Evolutionary conservation across 2,797 vertebrate genomes (phyloP).

Genomic region (Sphaeramia orbicularis): DNA sequence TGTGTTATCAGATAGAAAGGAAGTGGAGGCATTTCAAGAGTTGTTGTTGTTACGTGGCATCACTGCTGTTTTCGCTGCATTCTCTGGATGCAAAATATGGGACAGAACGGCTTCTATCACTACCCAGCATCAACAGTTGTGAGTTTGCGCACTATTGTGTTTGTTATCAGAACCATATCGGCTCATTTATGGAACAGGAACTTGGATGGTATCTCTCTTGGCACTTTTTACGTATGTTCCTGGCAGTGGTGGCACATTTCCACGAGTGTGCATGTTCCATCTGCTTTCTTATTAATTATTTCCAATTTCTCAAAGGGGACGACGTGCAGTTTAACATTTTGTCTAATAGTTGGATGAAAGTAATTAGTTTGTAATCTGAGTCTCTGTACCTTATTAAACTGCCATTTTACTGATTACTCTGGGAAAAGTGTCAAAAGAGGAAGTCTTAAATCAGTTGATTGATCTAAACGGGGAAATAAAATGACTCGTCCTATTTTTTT

Average conservation of each 20-base stretch:
- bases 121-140: background rate
- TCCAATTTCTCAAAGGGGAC: too few relatives aligned
- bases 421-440: too few relatives aligned
- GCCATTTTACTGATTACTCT: too few relatives aligned
- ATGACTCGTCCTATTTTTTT: too few relatives aligned
- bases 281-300: background rate
- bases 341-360: too few relatives aligned
- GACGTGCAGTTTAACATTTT: too few relatives aligned
- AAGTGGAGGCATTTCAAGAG: background rate
- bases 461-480: too few relatives aligned
- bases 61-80: background rate
- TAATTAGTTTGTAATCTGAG: too few relatives aligned
- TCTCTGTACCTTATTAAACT: too few relatives aligned
- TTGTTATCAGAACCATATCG: background rate
- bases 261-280: constrained; percentile 1
- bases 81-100: background rate
- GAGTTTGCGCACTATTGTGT: background rate
- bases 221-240: constrained; percentile 9
- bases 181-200: constrained; percentile 12
- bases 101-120: background rate
- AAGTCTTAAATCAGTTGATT: too few relatives aligned
- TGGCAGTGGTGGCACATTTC: background rate
- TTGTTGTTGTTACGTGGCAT: background rate
- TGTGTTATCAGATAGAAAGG: background rate
- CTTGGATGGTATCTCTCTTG: background rate